phyloP scores from a whole-genome alignment of 2,113 vertebrate species.

The Rhipidura dahli region DNA sequence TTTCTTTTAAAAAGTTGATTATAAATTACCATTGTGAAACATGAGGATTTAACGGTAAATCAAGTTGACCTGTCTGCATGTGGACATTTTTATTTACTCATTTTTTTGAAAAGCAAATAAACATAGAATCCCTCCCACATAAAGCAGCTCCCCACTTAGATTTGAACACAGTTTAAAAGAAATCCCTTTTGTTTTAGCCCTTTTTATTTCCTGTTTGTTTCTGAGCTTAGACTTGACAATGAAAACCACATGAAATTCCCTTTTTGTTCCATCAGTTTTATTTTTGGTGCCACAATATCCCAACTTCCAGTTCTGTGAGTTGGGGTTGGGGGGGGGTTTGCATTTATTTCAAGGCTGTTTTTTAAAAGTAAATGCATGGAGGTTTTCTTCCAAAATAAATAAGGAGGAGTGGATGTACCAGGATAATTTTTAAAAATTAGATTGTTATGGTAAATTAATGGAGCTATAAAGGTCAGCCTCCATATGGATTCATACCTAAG shows the following conservation, averaged over 20 bases:
- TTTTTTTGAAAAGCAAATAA: conserved; percentile 59
- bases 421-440: background rate
- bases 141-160: conserved; percentile 50
- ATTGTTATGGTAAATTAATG: background rate
- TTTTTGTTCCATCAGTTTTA: conserved; percentile 63
- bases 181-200: conserved; percentile 54
- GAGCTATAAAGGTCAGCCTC: background rate
- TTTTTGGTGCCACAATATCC: conserved; percentile 46
- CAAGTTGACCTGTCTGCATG: conserved; percentile 30
- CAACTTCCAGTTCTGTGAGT: background rate
- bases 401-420: background rate
- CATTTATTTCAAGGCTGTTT: background rate
- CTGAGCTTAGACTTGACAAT: conserved; percentile 61
- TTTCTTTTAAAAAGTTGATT: background rate
- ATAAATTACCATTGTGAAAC: background rate
- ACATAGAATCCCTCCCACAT: conserved; percentile 40
- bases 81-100: conserved; percentile 38
- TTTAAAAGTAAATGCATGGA: background rate
- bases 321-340: background rate
- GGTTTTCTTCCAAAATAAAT: background rate
- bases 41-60: conserved; percentile 6
- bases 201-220: conserved; percentile 70
- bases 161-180: conserved; percentile 53
- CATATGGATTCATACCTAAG: background rate
- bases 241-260: conserved; percentile 65